Conservation (phyloP, 2,888 invertebrate genomes). For the Arctia plantaginis region DNA sequence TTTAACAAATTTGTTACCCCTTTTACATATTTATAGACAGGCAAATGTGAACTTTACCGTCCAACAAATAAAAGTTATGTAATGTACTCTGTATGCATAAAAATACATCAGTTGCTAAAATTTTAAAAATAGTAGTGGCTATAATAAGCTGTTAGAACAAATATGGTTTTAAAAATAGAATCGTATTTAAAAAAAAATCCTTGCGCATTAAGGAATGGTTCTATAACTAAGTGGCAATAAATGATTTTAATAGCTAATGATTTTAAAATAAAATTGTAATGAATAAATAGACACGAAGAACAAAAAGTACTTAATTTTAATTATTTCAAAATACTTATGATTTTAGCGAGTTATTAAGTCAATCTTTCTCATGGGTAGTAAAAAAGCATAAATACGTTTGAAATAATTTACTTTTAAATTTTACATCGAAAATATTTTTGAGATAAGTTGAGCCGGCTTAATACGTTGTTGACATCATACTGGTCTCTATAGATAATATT, state of each 20-base stretch:
- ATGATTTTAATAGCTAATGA: background rate
- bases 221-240: background rate
- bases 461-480: conserved; percentile 35
- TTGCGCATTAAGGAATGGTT: background rate
- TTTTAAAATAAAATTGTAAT: background rate
- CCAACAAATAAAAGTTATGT: background rate
- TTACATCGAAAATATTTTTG: conserved; percentile 28
- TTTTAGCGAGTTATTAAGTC: too few species aligned
- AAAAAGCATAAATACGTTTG: background rate
- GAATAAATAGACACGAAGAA: background rate
- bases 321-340: too few species aligned
- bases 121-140: conserved; percentile 9
- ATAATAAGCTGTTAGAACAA: conserved; percentile 2
- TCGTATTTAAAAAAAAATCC: too few species aligned
- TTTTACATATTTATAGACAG: background rate
- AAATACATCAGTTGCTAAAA: background rate
- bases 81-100: background rate
- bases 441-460: conserved; percentile 10
- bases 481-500: conserved; percentile 21
- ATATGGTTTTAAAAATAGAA: background rate
- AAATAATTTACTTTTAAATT: background rate
- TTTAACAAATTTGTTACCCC: conserved; percentile 14
- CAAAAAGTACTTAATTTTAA: background rate
- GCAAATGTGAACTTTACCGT: conserved; percentile 7
- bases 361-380: background rate